Evolutionary conservation across 2,797 vertebrate species (phyloP), one percentile per base, ranked within the genome.

Genomic region (Phalanger gymnotis): DNA sequence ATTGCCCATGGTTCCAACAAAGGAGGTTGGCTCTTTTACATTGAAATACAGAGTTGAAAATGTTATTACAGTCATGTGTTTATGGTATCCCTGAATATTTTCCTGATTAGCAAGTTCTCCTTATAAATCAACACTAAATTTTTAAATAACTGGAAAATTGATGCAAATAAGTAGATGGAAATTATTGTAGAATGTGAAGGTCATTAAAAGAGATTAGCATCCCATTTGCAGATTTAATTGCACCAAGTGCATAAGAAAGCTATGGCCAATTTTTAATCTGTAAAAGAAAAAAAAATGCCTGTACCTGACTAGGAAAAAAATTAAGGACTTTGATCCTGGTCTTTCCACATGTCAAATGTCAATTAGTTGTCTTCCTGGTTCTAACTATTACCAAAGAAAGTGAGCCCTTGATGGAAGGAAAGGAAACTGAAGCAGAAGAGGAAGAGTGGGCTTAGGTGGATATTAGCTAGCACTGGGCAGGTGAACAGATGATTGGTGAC

Each of bases 31-130:
- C 34, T 96, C 40, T 56, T 94, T 56, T 47, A 96, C 90, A 90
- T 22, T 93, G 52, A 96, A 93, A 94, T 40, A 28, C 9, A 61
- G 25, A 96, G n/a, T 31, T 91, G 93, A 96, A 92, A 94, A 93
- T 90, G 12, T 25, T 94, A 47, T 47, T 57, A 92, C 51, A 91
- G 66, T n/a, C 81, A 91, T 95, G 31, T 97, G 54, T 95, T 96
- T 95, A 93, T 90, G 94, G 96, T 92, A 94, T 34, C 91, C 91
- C 54, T 93, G 91, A 96, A 95, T 81, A 92, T 91, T 94, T 96
- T 92, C 81, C 89, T 93, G 81, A 91, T 97, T 91, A 94, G 90
- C 92, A 93, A 96, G 47, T 94, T 40, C 73, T 97, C 94, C 91
- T 87, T 93, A 91, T n/a, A 96, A 97, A 96, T 57, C 94, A 96